These are phyloP conservation scores for Sebastes melanostomus DNA, from an alignment of 2,797 vertebrate species.

Conservation along the genomic window DNA sequence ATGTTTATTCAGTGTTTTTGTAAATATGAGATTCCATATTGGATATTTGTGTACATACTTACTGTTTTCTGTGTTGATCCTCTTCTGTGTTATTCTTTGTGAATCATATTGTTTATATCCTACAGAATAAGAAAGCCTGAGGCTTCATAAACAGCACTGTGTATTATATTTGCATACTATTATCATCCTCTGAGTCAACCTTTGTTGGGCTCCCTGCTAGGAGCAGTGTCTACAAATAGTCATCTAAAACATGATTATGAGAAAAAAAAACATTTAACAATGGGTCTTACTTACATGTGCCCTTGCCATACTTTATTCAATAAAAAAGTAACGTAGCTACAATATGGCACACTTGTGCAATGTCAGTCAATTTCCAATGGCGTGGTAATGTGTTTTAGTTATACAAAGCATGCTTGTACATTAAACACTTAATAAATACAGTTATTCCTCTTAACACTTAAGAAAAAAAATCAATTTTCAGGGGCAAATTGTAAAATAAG, in stretches of 20 bases:
- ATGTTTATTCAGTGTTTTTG: not conserved
- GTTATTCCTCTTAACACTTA: constrained; percentile 56
- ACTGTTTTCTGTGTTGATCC: not conserved
- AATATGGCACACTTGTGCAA: constrained; percentile 72
- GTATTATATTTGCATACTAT: not conserved
- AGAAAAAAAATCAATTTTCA: constrained; percentile 9
- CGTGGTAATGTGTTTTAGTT: constrained; percentile 68
- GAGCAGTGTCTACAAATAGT: not conserved
- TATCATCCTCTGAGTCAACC: not conserved
- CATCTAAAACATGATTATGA: not conserved
- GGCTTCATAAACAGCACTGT: not conserved
- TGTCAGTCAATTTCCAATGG: constrained; percentile 64
- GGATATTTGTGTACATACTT: not conserved
- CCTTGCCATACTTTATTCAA: constrained; percentile 72
- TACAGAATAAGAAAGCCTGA: not conserved
- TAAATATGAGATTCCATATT: not conserved
- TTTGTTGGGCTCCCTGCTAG: not conserved
- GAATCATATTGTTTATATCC: not conserved
- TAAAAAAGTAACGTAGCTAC: constrained; percentile 72
- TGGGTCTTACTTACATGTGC: constrained; percentile 26
- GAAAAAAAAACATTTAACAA: constrained; percentile 7
- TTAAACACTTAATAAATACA: constrained; percentile 81
- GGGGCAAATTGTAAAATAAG: constrained; percentile 60
- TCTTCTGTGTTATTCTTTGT: not conserved
- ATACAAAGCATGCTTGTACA: constrained; percentile 80